These are phyloP conservation scores for Allygus modestus DNA, from an alignment of 2,888 invertebrate species.

Conservation along the genomic window DNA sequence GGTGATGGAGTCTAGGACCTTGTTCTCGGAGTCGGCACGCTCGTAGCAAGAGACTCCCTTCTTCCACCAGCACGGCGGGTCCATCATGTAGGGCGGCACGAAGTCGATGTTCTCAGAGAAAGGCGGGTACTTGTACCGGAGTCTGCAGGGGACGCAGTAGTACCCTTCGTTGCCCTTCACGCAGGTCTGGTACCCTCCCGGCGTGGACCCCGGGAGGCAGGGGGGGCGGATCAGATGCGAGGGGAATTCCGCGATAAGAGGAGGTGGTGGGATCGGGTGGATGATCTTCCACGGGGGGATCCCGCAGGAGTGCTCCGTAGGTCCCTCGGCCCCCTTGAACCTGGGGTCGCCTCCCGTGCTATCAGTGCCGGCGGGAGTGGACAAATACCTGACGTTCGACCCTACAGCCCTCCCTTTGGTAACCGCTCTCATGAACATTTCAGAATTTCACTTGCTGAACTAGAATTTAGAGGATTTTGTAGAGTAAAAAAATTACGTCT, in stretches of 20 bases:
- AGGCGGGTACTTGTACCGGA: constrained; percentile 45
- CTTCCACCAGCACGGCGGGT: constrained; percentile 49
- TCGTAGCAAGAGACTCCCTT: neutral
- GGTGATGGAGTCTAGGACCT: neutral
- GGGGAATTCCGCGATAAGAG: neutral
- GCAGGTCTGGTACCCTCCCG: constrained; percentile 19
- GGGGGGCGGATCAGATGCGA: constrained; percentile 44
- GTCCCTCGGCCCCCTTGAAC: neutral
- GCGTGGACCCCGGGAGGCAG: constrained; percentile 19
- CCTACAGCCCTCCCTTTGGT: neutral
- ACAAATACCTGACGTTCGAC: neutral
- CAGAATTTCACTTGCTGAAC: neutral
- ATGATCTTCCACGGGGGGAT: constrained; percentile 11
- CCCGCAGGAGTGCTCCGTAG: constrained; percentile 38
- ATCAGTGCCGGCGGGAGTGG: neutral
- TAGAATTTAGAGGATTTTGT: neutral
- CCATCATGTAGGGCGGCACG: neutral
- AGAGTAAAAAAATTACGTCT: neutral
- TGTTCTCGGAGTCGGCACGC: neutral
- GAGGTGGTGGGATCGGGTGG: neutral
- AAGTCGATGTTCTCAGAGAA: constrained; percentile 54
- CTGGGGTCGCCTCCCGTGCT: neutral
- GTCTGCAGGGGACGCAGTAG: constrained; percentile 46
- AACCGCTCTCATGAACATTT: neutral
- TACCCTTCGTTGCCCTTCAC: neutral